Evolutionary conservation across 35 echinoderm and acorn worm species (phyloP).

Genomic region (Heliocidaris erythrogramma): DNA sequence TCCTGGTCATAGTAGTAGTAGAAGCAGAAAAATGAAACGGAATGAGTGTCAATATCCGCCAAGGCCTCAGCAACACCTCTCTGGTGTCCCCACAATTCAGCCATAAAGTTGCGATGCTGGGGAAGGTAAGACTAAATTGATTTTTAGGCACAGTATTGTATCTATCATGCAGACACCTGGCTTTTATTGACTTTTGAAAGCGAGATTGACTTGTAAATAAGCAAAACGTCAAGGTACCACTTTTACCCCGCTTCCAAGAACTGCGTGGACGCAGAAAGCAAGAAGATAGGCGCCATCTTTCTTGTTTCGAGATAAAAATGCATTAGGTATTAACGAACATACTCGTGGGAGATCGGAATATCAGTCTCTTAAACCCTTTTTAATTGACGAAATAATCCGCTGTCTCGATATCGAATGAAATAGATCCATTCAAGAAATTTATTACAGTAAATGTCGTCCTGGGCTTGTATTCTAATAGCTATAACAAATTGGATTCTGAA

Average conservation of each 20-base stretch:
- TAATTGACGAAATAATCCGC: not conserved
- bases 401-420: not conserved
- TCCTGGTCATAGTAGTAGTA: not conserved
- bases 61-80: not conserved
- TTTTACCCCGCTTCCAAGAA: not conserved
- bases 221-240: not conserved
- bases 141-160: not conserved
- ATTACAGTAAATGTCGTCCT: not conserved
- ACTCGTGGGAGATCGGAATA: not conserved
- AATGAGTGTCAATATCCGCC: not conserved
- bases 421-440: not conserved
- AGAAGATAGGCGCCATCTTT: not conserved
- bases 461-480: not conserved
- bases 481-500: not conserved
- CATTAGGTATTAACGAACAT: not conserved
- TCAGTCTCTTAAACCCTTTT: not conserved
- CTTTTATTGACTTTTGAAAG: not conserved
- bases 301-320: not conserved
- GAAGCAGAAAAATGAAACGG: not conserved
- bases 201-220: not conserved
- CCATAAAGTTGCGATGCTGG: not conserved
- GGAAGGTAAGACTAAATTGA: conserved; percentile 11
- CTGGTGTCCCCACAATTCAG: not conserved
- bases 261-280: not conserved
- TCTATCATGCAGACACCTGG: not conserved